Evolutionary conservation across 2,888 invertebrate genomes (phyloP), one percentile per base, ranked within the genome.

Genomic region (Cheilosia pagana): DNA sequence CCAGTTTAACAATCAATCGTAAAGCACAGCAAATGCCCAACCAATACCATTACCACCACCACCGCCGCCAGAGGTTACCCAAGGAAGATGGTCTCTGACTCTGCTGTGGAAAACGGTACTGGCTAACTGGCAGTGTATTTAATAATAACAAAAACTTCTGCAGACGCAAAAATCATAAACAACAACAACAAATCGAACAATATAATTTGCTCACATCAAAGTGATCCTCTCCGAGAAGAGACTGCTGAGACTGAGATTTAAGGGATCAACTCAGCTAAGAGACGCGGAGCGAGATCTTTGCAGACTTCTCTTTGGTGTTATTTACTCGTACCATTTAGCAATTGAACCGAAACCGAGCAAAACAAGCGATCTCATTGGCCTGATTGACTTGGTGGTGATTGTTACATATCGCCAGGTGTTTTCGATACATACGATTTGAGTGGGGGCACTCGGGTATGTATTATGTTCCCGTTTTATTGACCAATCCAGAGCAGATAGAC

Each of bases 1-100:
- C 85, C 85, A 85, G 85, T 85, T 85, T 85, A 79, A 85, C 85
- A 85, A 85, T 85, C 85, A 85, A 85, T 85, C 85, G 85, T 85
- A 85, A 85, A 79, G 85, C 85, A 85, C 82, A 77, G 71, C 75
- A 79, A 85, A 85, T 85, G 71, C 71, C 85, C 79, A 79, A 85
- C 85, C 85, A 85, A 85, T 79, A 85, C 85, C 75, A 85, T 59
- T 75, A 79, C 78, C 78, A 71, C 70, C 71, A 78, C 78, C 78
- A 78, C 63, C 41, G 65, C 28, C 41, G 35, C 45, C n/a, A 35
- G 57, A 39, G 65, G 63, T 43, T 52, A 63, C 70, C 75, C 55
- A 79, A 76, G 79, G 85, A 85, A 85, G 85, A 85, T 85, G 85
- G 85, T 85, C 79, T 85, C 79, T 28, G 28, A 28, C 28, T 28